Percentiles rank a stretch among this genome's conserved stretches.
Conservation (phyloP, 1,140 invertebrate species). For the Drosophila gunungcola region DNA sequence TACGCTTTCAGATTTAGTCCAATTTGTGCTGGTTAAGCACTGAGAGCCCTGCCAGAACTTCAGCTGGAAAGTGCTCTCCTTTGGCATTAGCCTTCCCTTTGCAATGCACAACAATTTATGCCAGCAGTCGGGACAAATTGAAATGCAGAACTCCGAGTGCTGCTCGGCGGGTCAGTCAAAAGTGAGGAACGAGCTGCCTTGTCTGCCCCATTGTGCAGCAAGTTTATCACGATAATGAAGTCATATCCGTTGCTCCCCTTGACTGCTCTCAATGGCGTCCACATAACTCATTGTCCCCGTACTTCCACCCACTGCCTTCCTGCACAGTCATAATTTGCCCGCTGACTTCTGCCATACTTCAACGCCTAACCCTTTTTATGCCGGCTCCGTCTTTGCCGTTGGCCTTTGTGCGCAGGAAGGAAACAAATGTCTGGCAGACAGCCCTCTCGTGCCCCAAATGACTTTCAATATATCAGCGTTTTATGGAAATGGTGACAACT, state of each 20-base stretch:
- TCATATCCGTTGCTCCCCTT: constrained; percentile 51
- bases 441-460: constrained; percentile 62
- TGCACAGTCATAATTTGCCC: constrained; percentile 70
- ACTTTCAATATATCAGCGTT: constrained; percentile 81
- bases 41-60: constrained; percentile 27
- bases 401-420: constrained; percentile 62
- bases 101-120: constrained; percentile 31
- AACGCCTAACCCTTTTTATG: constrained; percentile 58
- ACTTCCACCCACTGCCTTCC: neutral
- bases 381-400: constrained; percentile 21
- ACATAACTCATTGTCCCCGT: constrained; percentile 62
- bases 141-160: constrained; percentile 24
- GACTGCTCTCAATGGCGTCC: constrained; percentile 52
- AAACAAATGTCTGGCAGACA: constrained; percentile 71
- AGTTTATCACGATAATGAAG: constrained; percentile 79
- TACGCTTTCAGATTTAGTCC: constrained; percentile 47
- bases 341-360: constrained; percentile 69
- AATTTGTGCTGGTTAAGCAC: constrained; percentile 48
- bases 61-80: constrained; percentile 38
- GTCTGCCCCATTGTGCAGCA: constrained; percentile 54
- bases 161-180: constrained; percentile 24
- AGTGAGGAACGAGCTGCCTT: constrained; percentile 39
- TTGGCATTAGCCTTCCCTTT: constrained; percentile 27
- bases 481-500: constrained; percentile 76
- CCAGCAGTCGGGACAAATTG: constrained; percentile 42